Base-by-base conservation (phyloP, 92 coral and sea anemone genomes). In the Porites divaricata region DNA sequence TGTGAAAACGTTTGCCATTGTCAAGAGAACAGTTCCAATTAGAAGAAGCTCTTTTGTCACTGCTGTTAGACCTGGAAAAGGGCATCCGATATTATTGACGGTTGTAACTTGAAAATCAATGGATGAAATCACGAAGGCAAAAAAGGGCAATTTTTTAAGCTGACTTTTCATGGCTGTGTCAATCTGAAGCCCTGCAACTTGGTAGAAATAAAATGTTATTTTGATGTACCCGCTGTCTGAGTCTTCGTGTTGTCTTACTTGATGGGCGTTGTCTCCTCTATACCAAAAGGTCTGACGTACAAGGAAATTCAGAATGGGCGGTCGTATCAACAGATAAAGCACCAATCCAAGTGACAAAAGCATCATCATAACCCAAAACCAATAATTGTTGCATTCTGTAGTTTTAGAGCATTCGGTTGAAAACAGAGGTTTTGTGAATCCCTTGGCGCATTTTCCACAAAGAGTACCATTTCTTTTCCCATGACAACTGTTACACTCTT, bases 181-280 rank as follows among this genome's bases (percentile, higher is more conserved):
- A 4, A 90, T 81, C 2, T 92, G 91, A 16, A 94, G 26, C 66
- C 85, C 83, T 67, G 93, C 88, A 64, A 88, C 85, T 84, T 94
- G 98, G 77, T 92, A 94, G 51, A 92, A 95, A 71, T 92, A 94
- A 70, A 92, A 94, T 8, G 83, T 74, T 16, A 94, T 94, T 63
- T 92, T 93, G 17, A 92, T 74, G 71, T 82, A 91, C 48, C 95
- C 93, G 3, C 63, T 72, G 45, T 88, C 85, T 66, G 63, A 70
- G 54, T 57, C 56, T 10, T 25, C 45, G 21, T 59, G 17, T 12
- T 50, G 62, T 52, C 25, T 28, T 2, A 67, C 7, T 1, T 57
- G 51, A 1, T 62, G 49, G 4, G 4, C 64, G 9, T 75, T 49
- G 19, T n/a, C 2, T 41, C 28, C 23, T 9, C 65, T 24, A 35